A percentile compares a stretch with the other conserved stretches of the same genome.
These are phyloP conservation scores for Anadara kagoshimensis DNA, from an alignment of 1,140 invertebrate genomes.

Conservation along the genomic window DNA sequence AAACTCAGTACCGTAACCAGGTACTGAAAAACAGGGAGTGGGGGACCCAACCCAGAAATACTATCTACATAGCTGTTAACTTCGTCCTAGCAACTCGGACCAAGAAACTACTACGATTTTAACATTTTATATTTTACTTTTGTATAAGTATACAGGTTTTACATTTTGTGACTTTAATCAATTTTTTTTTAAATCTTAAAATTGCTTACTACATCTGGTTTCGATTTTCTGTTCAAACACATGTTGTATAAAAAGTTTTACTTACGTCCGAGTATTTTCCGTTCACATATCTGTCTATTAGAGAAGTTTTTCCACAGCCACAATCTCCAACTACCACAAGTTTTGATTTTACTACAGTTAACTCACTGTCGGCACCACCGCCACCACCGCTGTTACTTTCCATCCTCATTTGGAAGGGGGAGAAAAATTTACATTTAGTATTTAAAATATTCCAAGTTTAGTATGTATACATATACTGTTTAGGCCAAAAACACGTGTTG, in stretches of 20 bases:
- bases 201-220: background rate
- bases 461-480: no score
- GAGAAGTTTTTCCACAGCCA: slow-evolving; percentile 79
- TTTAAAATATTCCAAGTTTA: no score
- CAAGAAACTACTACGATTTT: no score
- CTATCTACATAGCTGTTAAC: background rate
- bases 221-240: background rate
- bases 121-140: no score
- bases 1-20: no score
- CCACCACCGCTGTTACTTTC: no score
- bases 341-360: slow-evolving; percentile 75
- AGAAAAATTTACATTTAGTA: no score
- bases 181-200: slow-evolving; percentile 4
- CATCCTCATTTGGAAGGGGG: no score
- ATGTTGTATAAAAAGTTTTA: no score
- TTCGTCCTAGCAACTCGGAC: background rate
- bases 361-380: background rate
- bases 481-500: no score
- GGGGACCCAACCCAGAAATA: no score
- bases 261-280: slow-evolving; percentile 78
- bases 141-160: background rate
- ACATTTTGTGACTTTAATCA: no score
- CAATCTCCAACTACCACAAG: slow-evolving; percentile 79
- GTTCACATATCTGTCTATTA: slow-evolving; percentile 79
- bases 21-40: background rate